phyloP scores from a whole-genome alignment of 2,113 vertebrate genomes.

The Chaetorhynchus papuensis region DNA sequence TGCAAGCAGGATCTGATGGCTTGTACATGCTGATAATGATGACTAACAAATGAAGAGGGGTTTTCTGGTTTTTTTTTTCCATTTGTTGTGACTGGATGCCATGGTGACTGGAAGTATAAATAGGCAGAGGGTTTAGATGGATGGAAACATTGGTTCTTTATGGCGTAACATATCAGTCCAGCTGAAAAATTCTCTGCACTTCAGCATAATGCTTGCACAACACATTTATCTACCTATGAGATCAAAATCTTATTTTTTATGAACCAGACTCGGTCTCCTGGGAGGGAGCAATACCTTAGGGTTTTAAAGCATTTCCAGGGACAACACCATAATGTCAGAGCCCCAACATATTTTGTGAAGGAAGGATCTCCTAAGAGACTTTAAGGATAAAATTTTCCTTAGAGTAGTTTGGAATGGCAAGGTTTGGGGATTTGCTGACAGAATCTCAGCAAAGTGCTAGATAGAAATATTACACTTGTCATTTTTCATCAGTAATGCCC shows the following conservation, averaged over 20 bases:
- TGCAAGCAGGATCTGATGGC: background rate
- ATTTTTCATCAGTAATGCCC: conserved; percentile 22
- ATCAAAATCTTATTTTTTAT: background rate
- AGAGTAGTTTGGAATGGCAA: background rate
- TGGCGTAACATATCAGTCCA: background rate
- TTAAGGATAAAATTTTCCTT: background rate
- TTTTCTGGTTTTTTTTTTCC: background rate
- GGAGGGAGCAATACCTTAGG: background rate
- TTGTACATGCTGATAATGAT: background rate
- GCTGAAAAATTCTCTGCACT: background rate
- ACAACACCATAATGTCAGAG: background rate
- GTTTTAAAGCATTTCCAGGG: background rate
- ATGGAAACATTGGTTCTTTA: background rate
- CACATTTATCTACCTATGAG: background rate
- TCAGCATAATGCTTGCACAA: background rate
- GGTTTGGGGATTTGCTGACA: background rate
- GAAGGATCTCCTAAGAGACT: background rate
- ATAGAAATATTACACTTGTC: conserved; percentile 22
- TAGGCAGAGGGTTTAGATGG: background rate
- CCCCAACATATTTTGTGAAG: background rate
- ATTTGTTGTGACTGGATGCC: background rate
- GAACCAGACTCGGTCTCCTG: background rate
- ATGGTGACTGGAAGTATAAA: background rate
- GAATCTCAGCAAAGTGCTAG: background rate
- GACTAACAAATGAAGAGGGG: background rate